Evolutionary conservation across 2,888 invertebrate species (phyloP).

Genomic region (Drosophila formosana): DNA sequence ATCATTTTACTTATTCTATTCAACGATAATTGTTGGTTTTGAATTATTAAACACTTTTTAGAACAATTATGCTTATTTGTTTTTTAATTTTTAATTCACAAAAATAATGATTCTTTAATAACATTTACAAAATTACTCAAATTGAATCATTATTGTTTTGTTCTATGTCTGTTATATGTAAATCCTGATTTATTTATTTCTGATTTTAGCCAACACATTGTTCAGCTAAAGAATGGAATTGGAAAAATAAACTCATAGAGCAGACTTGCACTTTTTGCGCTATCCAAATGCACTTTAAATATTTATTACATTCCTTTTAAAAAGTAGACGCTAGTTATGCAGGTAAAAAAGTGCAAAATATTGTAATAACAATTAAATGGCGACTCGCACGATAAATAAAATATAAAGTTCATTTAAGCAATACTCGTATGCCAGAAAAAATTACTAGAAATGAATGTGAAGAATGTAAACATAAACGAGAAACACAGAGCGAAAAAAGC

Average conservation of each 20-base stretch:
- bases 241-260: background rate
- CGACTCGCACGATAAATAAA: background rate
- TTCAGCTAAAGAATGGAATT: background rate
- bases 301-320: background rate
- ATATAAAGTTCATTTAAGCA: background rate
- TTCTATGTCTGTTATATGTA: too few relatives aligned
- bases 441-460: background rate
- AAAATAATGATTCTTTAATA: too few relatives aligned
- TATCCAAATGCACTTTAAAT: background rate
- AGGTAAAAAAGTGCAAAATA: background rate
- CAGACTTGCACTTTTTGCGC: background rate
- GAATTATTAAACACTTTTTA: too few relatives aligned
- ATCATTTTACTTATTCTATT: too few relatives aligned
- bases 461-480: constrained; percentile 8
- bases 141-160: too few relatives aligned
- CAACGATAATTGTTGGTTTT: too few relatives aligned
- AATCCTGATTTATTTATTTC: too few relatives aligned
- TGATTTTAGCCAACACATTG: background rate
- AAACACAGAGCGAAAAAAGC: constrained; percentile 11
- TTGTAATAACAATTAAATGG: constrained; percentile 10
- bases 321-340: background rate
- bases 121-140: too few relatives aligned
- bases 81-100: too few relatives aligned
- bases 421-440: background rate
- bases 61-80: too few relatives aligned